Base-by-base conservation (phyloP, 1,140 invertebrate species). In the Leptopilina boulardi region DNA sequence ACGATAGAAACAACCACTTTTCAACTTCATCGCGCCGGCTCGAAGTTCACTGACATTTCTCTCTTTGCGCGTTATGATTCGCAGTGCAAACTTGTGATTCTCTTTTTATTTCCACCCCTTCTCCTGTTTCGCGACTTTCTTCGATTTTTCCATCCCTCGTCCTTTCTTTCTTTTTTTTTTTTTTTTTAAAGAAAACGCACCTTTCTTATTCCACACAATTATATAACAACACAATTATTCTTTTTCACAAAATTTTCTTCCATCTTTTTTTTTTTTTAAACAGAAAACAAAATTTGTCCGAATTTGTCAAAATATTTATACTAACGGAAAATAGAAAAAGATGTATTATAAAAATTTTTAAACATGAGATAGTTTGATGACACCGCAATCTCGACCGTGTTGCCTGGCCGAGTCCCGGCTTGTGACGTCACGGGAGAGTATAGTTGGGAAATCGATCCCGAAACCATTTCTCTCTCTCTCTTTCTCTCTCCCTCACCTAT, bases 361-460 rank as follows among this genome's bases (percentile, higher is more conserved):
- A 26, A 70, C 51, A 75, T 70, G 78, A 9, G 21, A 76, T 59
- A 47, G 51, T 51, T 81, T 75, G 76, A 77, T 81, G 80, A 77
- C 81, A 81, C 81, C 82, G 59, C 23, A 66, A 30, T 85, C 84
- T 79, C 82, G 79, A 82, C 78, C 84, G 82, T 84, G 82, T 83
- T 82, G 83, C 83, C 73, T 82, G 77, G 81, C 81, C 81, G 82
- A 83, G 83, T 87, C 86, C 86, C 86, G 84, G 85, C 84, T 85
- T 75, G 83, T 86, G 85, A 87, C 85, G 86, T 87, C 85, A 86
- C 87, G 82, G 85, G 84, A 84, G 83, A 84, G 83, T 84, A 9
- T 38, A 83, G 86, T 86, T 82, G 83, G 85, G 84, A 86, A 66
- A 88, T 87, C 87, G 87, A 88, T 87, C 84, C 87, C 85, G 82